Percentiles rank a stretch among this genome's conserved stretches.
Evolutionary conservation across 1,140 invertebrate genomes (phyloP).

Genomic region (Caenorhabditis remanei): DNA sequence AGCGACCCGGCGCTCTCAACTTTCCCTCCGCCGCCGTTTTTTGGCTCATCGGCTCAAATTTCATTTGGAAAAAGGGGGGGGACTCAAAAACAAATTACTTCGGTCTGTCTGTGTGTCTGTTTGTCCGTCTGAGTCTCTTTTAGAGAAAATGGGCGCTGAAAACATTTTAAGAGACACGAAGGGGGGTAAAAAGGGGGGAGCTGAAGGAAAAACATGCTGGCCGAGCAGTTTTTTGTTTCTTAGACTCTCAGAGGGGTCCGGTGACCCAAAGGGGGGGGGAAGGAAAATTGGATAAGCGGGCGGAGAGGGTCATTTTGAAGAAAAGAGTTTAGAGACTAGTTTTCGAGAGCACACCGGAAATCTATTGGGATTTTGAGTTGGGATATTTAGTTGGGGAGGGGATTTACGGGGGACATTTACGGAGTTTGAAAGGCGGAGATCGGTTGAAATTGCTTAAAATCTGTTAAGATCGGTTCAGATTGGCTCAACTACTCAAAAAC

Average conservation of each 20-base stretch:
- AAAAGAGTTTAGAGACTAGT: neutral
- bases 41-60: conserved; percentile 14
- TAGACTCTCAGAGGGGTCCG: neutral
- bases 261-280: neutral
- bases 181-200: neutral
- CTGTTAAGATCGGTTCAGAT: too few species aligned
- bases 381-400: too few species aligned
- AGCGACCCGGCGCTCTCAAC: neutral
- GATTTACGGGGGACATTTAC: too few species aligned
- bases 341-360: too few species aligned
- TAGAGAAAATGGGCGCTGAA: neutral
- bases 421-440: too few species aligned
- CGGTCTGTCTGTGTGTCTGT: neutral
- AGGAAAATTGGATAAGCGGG: neutral
- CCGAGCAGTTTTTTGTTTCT: neutral
- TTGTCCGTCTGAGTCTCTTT: neutral
- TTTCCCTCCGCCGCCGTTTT: neutral
- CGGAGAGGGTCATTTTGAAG: neutral
- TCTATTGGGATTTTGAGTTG: too few species aligned
- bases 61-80: conserved; percentile 18
- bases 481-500: too few species aligned
- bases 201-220: neutral
- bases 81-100: conserved; percentile 12
- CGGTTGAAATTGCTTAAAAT: too few species aligned
- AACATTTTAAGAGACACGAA: neutral